These are phyloP conservation scores for Diarsia brunnea DNA, from an alignment of 2,888 invertebrate genomes.

Conservation along the genomic window DNA sequence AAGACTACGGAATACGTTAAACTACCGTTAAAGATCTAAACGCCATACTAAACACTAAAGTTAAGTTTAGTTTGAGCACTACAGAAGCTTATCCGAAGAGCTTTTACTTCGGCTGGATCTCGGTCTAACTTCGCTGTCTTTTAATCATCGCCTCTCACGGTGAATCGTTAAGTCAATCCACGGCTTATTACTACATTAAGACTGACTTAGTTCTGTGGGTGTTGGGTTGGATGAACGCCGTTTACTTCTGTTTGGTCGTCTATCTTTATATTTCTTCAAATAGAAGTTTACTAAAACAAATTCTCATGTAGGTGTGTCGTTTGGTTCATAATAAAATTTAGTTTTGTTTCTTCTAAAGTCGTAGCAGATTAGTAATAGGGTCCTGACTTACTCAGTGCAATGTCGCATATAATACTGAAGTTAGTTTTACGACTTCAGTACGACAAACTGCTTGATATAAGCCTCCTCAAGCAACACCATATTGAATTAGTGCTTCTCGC, in stretches of 20 bases:
- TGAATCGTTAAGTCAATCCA: constrained; percentile 13
- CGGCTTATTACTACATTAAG: constrained; percentile 3
- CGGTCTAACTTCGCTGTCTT: constrained; percentile 13
- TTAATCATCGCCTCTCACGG: constrained; percentile 37
- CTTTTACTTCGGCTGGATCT: background rate
- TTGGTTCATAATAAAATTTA: background rate
- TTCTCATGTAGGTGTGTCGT: background rate
- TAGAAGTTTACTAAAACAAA: background rate
- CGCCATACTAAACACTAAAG: background rate
- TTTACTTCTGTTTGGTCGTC: background rate
- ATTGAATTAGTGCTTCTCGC: background rate
- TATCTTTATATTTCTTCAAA: background rate
- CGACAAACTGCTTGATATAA: background rate
- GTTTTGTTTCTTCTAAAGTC: background rate
- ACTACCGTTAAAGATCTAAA: background rate
- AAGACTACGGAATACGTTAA: background rate
- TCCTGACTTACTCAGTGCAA: background rate
- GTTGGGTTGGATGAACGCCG: background rate
- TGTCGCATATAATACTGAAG: background rate
- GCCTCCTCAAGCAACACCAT: background rate
- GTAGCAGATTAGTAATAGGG: background rate
- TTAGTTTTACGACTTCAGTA: background rate
- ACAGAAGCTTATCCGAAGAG: background rate
- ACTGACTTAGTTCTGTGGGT: constrained; percentile 13
- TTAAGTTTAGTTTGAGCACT: background rate